A percentile compares a stretch with the other conserved stretches of the same genome.
Evolutionary conservation across 2,797 vertebrate genomes (phyloP).

Genomic region (Distichodus sexfasciatus): DNA sequence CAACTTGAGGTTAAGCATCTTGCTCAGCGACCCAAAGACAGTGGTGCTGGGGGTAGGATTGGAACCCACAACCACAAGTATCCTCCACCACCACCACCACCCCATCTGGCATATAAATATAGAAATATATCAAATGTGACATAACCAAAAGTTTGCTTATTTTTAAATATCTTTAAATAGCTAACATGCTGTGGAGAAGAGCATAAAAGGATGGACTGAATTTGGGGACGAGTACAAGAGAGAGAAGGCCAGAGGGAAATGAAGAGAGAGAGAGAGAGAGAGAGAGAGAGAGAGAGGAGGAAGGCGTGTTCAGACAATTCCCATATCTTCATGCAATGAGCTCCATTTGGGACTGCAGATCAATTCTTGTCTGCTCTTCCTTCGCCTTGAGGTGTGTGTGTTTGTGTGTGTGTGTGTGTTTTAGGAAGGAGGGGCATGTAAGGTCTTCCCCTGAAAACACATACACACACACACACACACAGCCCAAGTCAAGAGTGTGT

Average conservation of each 20-base stretch:
- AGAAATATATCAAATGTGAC: no score
- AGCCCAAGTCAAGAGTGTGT: conserved; percentile 66
- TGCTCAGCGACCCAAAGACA: no score
- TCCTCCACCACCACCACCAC: no score
- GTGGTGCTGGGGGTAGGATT: no score
- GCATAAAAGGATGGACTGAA: no score
- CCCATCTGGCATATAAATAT: no score
- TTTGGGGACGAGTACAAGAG: neutral
- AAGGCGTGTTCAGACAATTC: conserved; percentile 66
- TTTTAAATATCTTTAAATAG: no score
- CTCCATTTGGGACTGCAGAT: conserved; percentile 71
- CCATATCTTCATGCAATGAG: conserved; percentile 53
- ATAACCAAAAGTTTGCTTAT: no score
- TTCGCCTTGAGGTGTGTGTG: conserved; percentile 67
- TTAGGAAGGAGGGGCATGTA: conserved; percentile 28
- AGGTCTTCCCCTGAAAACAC: conserved; percentile 28
- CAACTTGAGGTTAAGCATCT: no score
- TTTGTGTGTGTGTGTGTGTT: conserved; percentile 54
- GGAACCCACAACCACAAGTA: no score
- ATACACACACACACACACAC: conserved; percentile 22
- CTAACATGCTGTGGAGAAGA: no score
- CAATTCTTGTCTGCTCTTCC: conserved; percentile 77
- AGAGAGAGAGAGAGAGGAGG: conserved; percentile 55
- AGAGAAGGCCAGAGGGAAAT: neutral
- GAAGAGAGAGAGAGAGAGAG: conserved; percentile 54